Base-by-base conservation (phyloP, 2,797 vertebrate genomes). In the Tapera naevia region DNA sequence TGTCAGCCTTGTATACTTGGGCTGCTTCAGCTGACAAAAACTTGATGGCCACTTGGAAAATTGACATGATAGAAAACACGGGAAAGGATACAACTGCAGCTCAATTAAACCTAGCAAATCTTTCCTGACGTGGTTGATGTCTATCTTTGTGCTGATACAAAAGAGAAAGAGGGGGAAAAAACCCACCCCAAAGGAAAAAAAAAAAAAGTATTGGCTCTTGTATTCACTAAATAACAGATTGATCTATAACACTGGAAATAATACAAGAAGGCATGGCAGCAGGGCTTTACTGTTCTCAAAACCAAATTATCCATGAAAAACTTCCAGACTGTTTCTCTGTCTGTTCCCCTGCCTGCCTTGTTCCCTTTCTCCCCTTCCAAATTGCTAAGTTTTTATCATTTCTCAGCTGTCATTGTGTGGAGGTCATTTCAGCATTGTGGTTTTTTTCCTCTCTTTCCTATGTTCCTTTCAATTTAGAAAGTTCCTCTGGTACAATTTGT, bases 21-120 rank as follows among this genome's bases (percentile, higher is more conserved):
- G 61, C 93, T 92, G 86, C 75, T 95, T 94, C 91, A 78, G 61
- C 87, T 97, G 97, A 96, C 93, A 95, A 90, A 95, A 94, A 28
- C 88, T 93, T 97, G 96, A 97, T 89, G 96, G 85, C 58, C 81
- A 80, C 93, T 97, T 97, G 87, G 84, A 94, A 97, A 96, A 97
- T 88, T 94, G 92, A 95, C 91, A 84, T 96, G 91, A 97, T 92
- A 94, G 89, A 96, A 95, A 95, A 96, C 83, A 86, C 92, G 92
- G 88, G 54, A 95, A 94, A 92, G 88, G 81, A 95, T 96, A 86
- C 82, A 94, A 93, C 60, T 0, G 4, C 35, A 80, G 75, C 79
- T 95, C 91, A 94, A 48, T 91, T 93, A 94, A 94, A 91, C 41
- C 69, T 74, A 86, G 66, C 46, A 83, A 71, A 93, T 97, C 83